These are phyloP conservation scores for Sebastes minor DNA, from an alignment of 2,797 vertebrate species.

Conservation along the genomic window DNA sequence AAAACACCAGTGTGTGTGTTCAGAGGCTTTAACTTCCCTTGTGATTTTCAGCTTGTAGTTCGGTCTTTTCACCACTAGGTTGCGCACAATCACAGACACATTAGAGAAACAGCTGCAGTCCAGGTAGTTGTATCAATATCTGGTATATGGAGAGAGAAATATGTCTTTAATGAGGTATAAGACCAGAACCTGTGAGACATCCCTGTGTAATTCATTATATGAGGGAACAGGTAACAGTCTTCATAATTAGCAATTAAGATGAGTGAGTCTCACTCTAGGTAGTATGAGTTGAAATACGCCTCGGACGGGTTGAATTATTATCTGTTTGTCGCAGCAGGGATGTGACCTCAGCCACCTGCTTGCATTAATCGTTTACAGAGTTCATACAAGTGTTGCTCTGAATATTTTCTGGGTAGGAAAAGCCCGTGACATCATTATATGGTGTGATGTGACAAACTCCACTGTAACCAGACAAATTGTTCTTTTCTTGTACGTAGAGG, in stretches of 20 bases:
- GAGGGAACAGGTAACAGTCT: neutral
- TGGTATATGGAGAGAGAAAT: neutral
- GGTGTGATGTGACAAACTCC: neutral
- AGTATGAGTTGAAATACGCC: conserved; percentile 17
- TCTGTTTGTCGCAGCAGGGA: neutral
- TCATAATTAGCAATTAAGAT: neutral
- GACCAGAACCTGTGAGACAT: neutral
- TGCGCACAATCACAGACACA: conserved; percentile 5
- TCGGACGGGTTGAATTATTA: neutral
- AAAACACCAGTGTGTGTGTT: neutral
- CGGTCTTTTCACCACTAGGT: conserved; percentile 50
- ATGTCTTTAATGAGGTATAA: conserved; percentile 50
- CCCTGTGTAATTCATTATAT: neutral
- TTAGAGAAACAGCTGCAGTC: neutral
- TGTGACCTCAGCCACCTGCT: neutral
- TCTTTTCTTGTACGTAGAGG: neutral
- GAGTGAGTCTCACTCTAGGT: conserved; percentile 47
- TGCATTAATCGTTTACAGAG: neutral
- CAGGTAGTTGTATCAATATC: neutral
- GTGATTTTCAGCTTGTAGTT: conserved; percentile 23
- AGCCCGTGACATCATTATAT: neutral
- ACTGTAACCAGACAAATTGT: no score
- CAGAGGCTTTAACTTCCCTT: neutral
- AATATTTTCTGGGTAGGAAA: conserved; percentile 4
- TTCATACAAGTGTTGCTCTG: neutral